phyloP scores from a whole-genome alignment of 2,113 vertebrate genomes.

The Antechinus flavipes region DNA sequence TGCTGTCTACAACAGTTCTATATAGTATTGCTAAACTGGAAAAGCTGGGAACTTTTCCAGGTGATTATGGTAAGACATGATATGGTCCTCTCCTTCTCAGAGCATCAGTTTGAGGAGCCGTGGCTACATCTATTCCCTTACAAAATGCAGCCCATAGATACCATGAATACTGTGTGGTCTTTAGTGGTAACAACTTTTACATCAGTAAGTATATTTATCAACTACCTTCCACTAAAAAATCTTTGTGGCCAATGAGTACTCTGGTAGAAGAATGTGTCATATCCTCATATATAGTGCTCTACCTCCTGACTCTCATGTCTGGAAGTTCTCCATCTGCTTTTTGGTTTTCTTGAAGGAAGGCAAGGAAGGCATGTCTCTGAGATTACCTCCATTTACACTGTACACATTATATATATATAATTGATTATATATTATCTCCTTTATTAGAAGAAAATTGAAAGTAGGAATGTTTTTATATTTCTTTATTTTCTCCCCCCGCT shows the following conservation, averaged over 20 bases:
- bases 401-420: background rate
- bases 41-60: background rate
- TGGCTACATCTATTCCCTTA: background rate
- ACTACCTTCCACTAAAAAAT: background rate
- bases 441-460: background rate
- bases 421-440: background rate
- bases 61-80: background rate
- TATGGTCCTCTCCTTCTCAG: background rate
- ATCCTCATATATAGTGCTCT: background rate
- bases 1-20: background rate
- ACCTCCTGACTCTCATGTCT: background rate
- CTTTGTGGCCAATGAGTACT: background rate
- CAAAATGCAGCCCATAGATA: background rate
- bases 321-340: background rate
- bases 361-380: background rate
- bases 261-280: background rate
- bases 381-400: background rate
- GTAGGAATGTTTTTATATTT: background rate
- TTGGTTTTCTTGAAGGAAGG: background rate
- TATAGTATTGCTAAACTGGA: background rate
- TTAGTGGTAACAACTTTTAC: background rate
- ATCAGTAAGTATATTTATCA: background rate
- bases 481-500: background rate
- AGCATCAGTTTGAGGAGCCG: background rate
- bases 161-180: background rate